Conservation (phyloP, 2,113 vertebrate species). For the Mormyrus lacerda region DNA sequence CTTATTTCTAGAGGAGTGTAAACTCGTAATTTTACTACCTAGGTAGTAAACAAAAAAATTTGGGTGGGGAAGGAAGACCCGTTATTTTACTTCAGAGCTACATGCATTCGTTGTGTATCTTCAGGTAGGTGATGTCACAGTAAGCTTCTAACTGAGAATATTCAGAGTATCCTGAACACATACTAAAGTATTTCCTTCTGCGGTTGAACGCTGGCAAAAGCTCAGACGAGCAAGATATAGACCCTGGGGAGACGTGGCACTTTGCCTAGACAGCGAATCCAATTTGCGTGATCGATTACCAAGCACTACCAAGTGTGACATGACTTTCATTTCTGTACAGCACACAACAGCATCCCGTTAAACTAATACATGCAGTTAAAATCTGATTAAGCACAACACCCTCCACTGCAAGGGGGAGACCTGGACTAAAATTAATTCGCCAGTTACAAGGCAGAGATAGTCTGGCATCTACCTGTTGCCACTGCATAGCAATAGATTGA, state of each 20-base stretch:
- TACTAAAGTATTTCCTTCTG: background rate
- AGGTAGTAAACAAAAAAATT: background rate
- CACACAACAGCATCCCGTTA: background rate
- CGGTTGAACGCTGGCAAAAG: background rate
- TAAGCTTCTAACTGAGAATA: background rate
- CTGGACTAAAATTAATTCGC: background rate
- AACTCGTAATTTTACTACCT: background rate
- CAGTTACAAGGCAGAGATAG: background rate
- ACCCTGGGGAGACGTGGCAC: background rate
- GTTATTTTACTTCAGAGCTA: background rate
- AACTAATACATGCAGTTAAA: background rate
- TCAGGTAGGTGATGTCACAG: background rate
- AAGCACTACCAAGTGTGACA: background rate
- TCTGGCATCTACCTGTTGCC: background rate
- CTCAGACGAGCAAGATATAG: background rate
- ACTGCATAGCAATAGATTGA: background rate
- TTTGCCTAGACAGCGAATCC: background rate
- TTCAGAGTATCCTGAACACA: background rate
- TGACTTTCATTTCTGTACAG: background rate
- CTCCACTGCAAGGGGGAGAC: background rate
- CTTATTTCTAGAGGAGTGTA: background rate
- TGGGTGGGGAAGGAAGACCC: background rate
- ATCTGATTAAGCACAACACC: background rate
- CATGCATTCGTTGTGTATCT: background rate
- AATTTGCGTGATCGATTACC: background rate